Percentiles rank a stretch among this genome's conserved stretches.
phyloP scores from a whole-genome alignment of 2,113 vertebrate species.

The Dicentrarchus labrax region DNA sequence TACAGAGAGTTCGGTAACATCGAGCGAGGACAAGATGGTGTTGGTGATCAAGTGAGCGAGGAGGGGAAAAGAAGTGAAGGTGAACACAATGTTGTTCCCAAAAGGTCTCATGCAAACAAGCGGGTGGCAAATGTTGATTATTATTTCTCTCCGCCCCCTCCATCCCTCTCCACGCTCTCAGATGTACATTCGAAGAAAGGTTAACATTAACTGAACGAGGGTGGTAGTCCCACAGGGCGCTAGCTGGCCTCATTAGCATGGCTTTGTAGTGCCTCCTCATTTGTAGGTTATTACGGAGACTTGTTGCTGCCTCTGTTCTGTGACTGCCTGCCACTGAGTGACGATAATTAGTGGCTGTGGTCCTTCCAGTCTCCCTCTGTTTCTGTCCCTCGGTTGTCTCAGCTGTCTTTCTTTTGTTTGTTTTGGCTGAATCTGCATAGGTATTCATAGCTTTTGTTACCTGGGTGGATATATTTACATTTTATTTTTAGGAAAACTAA shows the following conservation, averaged over 20 bases:
- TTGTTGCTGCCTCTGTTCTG: slow-evolving; percentile 66
- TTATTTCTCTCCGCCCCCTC: slow-evolving; percentile 55
- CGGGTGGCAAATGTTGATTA: slow-evolving; percentile 53
- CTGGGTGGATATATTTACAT: slow-evolving; percentile 1
- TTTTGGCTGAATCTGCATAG: neutral
- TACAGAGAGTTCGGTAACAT: slow-evolving; percentile 11
- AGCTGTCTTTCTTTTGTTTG: slow-evolving; percentile 5
- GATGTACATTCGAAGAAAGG: slow-evolving; percentile 46
- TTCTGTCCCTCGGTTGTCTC: neutral
- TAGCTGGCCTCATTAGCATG: slow-evolving; percentile 76
- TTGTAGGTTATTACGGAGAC: slow-evolving; percentile 65
- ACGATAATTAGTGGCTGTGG: slow-evolving; percentile 50
- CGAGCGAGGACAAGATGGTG: slow-evolving; percentile 5
- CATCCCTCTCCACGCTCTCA: slow-evolving; percentile 41
- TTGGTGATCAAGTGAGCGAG: slow-evolving; percentile 1
- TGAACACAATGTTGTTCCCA: slow-evolving; percentile 16
- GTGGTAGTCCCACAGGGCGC: slow-evolving; percentile 59
- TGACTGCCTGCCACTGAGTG: slow-evolving; percentile 49
- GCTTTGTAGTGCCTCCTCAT: slow-evolving; percentile 77
- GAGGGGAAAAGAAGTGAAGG: slow-evolving; percentile 25
- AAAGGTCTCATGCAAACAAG: slow-evolving; percentile 48
- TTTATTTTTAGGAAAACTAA: slow-evolving; percentile 10
- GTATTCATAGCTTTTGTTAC: slow-evolving; percentile 23
- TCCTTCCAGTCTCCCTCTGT: slow-evolving; percentile 32
- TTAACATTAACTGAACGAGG: slow-evolving; percentile 46